Conservation (phyloP, 2,888 invertebrate genomes). For the Dryobota labecula region DNA sequence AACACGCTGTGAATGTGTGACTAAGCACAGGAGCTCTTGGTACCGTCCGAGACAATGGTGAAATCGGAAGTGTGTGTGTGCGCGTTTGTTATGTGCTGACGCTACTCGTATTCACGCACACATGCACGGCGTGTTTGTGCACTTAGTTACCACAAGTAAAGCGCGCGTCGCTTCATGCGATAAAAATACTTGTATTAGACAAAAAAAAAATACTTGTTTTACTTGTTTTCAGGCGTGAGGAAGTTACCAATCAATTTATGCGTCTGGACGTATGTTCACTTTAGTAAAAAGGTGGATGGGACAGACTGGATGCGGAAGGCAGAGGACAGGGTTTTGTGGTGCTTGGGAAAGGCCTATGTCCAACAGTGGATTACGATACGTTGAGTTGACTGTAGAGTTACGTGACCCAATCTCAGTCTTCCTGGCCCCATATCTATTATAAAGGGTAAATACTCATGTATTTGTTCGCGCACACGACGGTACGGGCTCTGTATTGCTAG, state of each 20-base stretch:
- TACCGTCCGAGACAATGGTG: no score
- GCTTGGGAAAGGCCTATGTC: not conserved
- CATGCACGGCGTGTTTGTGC: no score
- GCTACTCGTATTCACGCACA: no score
- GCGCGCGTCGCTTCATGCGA: not conserved
- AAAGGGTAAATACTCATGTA: conserved; percentile 65
- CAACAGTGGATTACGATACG: not conserved
- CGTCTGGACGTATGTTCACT: not conserved
- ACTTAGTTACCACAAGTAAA: not conserved
- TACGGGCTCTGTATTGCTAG: conserved; percentile 50
- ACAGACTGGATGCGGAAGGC: not conserved
- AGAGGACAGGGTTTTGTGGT: not conserved
- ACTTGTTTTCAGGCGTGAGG: no score
- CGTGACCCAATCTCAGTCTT: not conserved
- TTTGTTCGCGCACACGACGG: conserved; percentile 45
- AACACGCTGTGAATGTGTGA: no score
- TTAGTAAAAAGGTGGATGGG: not conserved
- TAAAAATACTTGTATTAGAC: not conserved
- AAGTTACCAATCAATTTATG: not conserved
- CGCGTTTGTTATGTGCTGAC: no score
- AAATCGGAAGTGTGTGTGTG: no score
- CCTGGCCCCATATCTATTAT: conserved; percentile 59
- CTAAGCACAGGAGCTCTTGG: no score
- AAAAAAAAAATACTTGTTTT: not conserved
- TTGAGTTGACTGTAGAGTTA: not conserved